A percentile compares a stretch with the other conserved stretches of the same genome.
Evolutionary conservation across 2,797 vertebrate genomes (phyloP).

Genomic region (Synaphobranchus kaupii): DNA sequence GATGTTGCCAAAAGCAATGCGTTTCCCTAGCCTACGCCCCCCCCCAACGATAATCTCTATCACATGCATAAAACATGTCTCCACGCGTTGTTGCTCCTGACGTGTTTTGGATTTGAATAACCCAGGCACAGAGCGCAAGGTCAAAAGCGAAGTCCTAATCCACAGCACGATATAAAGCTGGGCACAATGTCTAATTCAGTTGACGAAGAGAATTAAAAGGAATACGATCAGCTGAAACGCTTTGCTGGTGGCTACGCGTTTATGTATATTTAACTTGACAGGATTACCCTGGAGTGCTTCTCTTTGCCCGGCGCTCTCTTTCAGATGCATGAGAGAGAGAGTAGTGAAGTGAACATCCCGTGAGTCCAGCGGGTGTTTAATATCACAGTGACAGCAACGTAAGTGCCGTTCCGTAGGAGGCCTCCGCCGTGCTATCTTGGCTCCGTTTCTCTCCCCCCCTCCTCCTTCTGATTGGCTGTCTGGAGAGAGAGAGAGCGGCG

Average conservation of each 20-base stretch:
- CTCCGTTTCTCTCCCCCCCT: neutral
- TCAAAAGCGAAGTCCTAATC: neutral
- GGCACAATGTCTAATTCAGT: neutral
- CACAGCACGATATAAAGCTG: neutral
- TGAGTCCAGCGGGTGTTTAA: neutral
- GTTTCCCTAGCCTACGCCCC: neutral
- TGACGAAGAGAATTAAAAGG: neutral
- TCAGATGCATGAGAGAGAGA: neutral
- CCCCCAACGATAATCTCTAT: neutral
- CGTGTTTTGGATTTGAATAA: neutral
- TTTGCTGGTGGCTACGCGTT: neutral
- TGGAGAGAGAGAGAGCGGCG: constrained; percentile 22
- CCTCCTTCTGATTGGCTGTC: neutral
- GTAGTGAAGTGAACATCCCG: neutral
- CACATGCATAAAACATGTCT: neutral
- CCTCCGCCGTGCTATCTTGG: neutral
- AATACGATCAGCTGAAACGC: neutral
- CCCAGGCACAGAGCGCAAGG: neutral
- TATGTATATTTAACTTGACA: constrained; percentile 1
- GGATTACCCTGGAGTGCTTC: neutral
- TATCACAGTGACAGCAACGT: constrained; percentile 17
- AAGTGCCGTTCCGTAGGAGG: neutral
- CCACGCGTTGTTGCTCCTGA: neutral
- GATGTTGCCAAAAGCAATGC: neutral
- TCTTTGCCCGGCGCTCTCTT: neutral